Conservation (phyloP, 1,140 invertebrate genomes). For the Augochlora pura region DNA sequence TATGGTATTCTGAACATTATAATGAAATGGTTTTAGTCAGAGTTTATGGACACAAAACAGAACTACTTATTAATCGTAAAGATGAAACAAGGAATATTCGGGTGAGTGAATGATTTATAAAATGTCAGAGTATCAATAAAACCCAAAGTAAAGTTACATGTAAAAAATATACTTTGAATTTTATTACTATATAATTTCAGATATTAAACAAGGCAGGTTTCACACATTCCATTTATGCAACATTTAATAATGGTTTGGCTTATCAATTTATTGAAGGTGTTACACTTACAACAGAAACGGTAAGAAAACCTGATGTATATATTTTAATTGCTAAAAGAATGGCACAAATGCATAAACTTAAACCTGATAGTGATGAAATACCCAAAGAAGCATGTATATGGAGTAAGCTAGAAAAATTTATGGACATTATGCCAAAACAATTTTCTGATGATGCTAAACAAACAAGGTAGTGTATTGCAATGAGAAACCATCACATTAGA, state of each 20-base stretch:
- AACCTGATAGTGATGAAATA: constrained; percentile 68
- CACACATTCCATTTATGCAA: constrained; percentile 92
- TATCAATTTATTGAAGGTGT: constrained; percentile 95
- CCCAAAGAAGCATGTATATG: constrained; percentile 84
- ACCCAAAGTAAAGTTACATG: not conserved
- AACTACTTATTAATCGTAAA: constrained; percentile 94
- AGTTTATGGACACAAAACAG: constrained; percentile 96
- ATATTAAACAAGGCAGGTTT: constrained; percentile 87
- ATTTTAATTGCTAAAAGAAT: constrained; percentile 88
- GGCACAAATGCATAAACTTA: constrained; percentile 89
- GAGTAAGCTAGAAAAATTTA: constrained; percentile 88
- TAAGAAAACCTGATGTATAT: constrained; percentile 87
- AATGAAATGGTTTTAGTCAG: constrained; percentile 91
- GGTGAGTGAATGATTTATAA: constrained; percentile 73
- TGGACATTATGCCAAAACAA: constrained; percentile 85
- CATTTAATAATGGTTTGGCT: constrained; percentile 96
- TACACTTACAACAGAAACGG: constrained; percentile 86
- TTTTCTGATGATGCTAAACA: constrained; percentile 84
- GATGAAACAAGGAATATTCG: constrained; percentile 88
- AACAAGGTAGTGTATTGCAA: constrained; percentile 79
- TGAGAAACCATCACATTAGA: not conserved
- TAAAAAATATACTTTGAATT: not conserved
- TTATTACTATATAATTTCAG: constrained; percentile 76
- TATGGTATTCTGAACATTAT: constrained; percentile 80
- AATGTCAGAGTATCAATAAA: constrained; percentile 4